A percentile compares a stretch with the other conserved stretches of the same genome.
Evolutionary conservation across 2,888 invertebrate species (phyloP).

Genomic region (Ceriagrion tenellum): DNA sequence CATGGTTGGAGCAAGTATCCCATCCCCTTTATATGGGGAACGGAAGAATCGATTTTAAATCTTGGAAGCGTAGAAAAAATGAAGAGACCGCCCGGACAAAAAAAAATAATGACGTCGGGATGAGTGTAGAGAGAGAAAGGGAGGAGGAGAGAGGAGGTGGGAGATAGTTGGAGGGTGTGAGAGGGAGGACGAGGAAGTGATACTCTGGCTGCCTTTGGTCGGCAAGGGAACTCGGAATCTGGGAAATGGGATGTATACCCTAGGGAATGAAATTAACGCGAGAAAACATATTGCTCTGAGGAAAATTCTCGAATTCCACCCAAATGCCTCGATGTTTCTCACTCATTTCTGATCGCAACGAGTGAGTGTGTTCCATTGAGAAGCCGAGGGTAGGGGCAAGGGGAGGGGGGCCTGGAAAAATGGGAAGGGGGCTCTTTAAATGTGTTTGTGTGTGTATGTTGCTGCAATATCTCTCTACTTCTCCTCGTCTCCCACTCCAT

Average conservation of each 20-base stretch:
- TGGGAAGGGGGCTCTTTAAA: too few relatives aligned
- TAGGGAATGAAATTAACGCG: constrained; percentile 4
- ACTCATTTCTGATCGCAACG: not conserved
- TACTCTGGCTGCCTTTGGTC: not conserved
- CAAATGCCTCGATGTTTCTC: not conserved
- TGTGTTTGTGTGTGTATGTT: too few relatives aligned
- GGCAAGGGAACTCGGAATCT: not conserved
- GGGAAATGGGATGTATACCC: not conserved
- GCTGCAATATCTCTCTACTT: too few relatives aligned
- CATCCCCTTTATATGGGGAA: not conserved
- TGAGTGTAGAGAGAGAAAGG: not conserved
- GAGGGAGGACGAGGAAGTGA: not conserved
- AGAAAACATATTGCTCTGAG: not conserved
- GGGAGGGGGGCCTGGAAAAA: not conserved
- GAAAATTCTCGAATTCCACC: not conserved
- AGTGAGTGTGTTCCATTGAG: not conserved
- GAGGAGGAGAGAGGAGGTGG: not conserved
- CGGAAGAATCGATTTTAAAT: not conserved
- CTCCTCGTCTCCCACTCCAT: too few relatives aligned
- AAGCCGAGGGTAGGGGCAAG: not conserved
- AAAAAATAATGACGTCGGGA: not conserved
- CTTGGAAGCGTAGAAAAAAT: not conserved
- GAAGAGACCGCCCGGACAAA: not conserved
- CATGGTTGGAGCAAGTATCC: not conserved
- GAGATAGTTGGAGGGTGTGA: too few relatives aligned